Percentiles rank a stretch among this genome's conserved stretches.
Conservation (phyloP, 2,113 vertebrate species). For the Stercorarius parasiticus region DNA sequence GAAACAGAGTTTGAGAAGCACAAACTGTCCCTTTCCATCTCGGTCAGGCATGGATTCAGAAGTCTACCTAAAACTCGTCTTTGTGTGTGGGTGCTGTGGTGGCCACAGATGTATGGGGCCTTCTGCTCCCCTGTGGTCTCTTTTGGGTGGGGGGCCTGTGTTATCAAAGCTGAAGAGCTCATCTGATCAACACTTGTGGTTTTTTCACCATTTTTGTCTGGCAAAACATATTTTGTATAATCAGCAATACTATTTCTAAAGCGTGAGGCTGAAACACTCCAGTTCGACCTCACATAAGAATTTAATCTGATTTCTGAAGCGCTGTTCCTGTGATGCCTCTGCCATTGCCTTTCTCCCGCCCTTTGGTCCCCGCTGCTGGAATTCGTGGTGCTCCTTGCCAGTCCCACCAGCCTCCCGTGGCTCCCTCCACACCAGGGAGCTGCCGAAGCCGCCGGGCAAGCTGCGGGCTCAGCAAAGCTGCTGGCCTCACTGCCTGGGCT, state of each 20-base stretch:
- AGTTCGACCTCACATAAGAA: background rate
- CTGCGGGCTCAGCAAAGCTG: background rate
- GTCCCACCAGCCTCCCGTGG: rapidly evolving
- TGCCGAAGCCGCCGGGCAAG: background rate
- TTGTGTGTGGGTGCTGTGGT: background rate
- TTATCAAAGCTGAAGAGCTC: background rate
- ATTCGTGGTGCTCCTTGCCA: background rate
- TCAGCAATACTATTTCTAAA: background rate
- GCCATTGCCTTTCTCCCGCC: background rate
- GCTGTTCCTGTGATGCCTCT: background rate
- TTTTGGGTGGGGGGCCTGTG: background rate
- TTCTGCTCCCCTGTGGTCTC: background rate
- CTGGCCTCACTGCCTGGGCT: background rate
- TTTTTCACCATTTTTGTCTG: background rate
- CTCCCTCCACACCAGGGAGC: background rate
- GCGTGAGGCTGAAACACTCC: background rate
- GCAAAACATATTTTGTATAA: background rate
- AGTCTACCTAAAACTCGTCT: background rate
- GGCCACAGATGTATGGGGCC: background rate
- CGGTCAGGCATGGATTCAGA: background rate
- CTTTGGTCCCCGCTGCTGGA: background rate
- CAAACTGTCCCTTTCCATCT: background rate
- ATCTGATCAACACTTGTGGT: background rate
- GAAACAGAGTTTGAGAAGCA: background rate
- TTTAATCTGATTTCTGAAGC: background rate